Evolutionary conservation across 2,797 vertebrate species (phyloP), one percentile per base, ranked within the genome.

Genomic region (Coregonus ussuriensis): DNA sequence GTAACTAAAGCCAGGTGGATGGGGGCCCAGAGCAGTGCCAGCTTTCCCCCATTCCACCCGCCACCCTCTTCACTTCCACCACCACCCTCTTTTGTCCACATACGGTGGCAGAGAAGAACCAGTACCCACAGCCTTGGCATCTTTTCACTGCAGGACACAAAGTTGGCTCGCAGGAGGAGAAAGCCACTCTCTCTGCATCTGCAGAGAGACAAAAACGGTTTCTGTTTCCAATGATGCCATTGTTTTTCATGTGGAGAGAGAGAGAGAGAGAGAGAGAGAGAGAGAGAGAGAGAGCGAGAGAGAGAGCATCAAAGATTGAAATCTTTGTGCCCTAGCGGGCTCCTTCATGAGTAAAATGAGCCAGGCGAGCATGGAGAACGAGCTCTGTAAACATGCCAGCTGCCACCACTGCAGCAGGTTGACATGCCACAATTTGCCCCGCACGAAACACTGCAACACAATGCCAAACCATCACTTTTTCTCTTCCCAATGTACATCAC

Each of bases 1-100:
- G 86, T 41, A 75, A 81, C 83, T 87, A 83, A 88, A 78, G 83
- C 87, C 90, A 91, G 88, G 87, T 84, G 85, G 89, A 88, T 7
- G 54, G 75, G 71, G 69, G 83, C 80, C 80, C 75, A n/a, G 67
- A 81, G 74, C 74, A 29, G 71, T 82, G 89, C 90, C 89, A 90
- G 80, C 83, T 77, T 88, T 84, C 84, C 87, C 82, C 85, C 86
- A 90, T 90, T 84, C 87, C 75, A 89, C 85, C 87, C 75, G 84
- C 51, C 76, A 85, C 81, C 84, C 74, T 47, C 35, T 72, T 74
- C 80, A 76, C 70, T 85, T 80, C 81, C 88, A 3, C 80, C 78
- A 78, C 82, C 81, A 84, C 81, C 78, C 88, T 83, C 83, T 83
- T 91, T 89, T 92, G 90, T 90, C 79, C 72, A 63, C 84, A 85